These are phyloP conservation scores for Entosphenus tridentatus DNA, from an alignment of 2,113 vertebrate genomes.

Conservation along the genomic window DNA sequence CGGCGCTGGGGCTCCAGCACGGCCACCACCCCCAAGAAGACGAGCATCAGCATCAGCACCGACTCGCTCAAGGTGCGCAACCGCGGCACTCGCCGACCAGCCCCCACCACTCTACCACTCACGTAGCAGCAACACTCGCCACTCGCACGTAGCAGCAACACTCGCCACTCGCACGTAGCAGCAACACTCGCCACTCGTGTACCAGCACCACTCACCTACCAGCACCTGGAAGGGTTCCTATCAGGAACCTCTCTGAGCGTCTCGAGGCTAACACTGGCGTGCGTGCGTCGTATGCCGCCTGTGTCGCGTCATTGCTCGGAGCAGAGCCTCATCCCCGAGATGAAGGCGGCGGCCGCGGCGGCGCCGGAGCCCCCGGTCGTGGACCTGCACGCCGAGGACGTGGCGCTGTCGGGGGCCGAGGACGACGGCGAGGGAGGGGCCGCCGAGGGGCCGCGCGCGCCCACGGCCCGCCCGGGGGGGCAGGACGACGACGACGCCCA, in stretches of 20 bases:
- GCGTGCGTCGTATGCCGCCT: no score
- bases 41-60: constrained; percentile 67
- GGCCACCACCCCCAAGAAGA: constrained; percentile 53
- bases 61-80: constrained; percentile 54
- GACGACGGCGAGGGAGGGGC: constrained; percentile 38
- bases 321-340: constrained; percentile 67
- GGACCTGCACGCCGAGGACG: constrained; percentile 58
- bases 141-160: no score
- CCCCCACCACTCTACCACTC: no score
- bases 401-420: constrained; percentile 48
- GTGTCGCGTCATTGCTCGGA: background rate
- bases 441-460: background rate
- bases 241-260: no score
- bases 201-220: no score
- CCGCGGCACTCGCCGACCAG: no score
- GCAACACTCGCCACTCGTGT: no score
- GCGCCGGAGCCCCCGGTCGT: constrained; percentile 45
- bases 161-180: no score
- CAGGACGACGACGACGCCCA: constrained; percentile 18
- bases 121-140: no score
- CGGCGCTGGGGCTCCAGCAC: constrained; percentile 70
- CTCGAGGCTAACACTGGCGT: no score
- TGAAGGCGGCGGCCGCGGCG: constrained; percentile 29
- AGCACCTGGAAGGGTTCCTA: no score
- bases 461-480: constrained; percentile 8